phyloP scores from a whole-genome alignment of 2,113 vertebrate genomes.

The Chaetodon trifascialis region DNA sequence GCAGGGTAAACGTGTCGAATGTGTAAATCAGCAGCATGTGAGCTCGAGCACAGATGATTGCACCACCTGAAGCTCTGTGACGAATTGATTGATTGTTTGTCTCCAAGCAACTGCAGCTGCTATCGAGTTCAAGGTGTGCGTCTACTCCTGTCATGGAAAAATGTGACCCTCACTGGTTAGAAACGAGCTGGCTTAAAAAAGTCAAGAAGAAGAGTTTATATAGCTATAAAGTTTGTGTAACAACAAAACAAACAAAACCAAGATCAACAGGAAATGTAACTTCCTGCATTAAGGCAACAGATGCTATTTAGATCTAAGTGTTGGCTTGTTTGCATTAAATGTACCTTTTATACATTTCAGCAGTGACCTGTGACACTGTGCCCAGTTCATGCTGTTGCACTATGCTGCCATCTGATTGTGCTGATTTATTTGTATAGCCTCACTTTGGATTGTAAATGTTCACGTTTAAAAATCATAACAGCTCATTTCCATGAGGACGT shows the following conservation, averaged over 20 bases:
- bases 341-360: too few species aligned
- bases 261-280: too few species aligned
- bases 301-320: too few species aligned
- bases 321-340: too few species aligned
- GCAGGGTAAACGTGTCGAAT: constrained; percentile 31
- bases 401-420: too few species aligned
- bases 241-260: too few species aligned
- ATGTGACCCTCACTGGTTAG: neutral
- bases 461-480: neutral
- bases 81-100: constrained; percentile 61
- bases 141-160: neutral
- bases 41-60: constrained; percentile 44
- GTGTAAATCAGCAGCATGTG: constrained; percentile 41
- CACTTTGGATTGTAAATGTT: constrained; percentile 28
- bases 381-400: too few species aligned
- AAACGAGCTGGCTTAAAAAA: neutral
- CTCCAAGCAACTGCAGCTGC: constrained; percentile 44
- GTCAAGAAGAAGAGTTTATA: neutral
- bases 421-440: constrained; percentile 35
- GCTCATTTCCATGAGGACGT: neutral
- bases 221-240: neutral
- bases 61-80: constrained; percentile 58
- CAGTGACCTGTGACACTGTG: too few species aligned
- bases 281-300: too few species aligned
- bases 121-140: neutral